Conservation (phyloP, 2,113 vertebrate genomes). For the Aegithalos caudatus region DNA sequence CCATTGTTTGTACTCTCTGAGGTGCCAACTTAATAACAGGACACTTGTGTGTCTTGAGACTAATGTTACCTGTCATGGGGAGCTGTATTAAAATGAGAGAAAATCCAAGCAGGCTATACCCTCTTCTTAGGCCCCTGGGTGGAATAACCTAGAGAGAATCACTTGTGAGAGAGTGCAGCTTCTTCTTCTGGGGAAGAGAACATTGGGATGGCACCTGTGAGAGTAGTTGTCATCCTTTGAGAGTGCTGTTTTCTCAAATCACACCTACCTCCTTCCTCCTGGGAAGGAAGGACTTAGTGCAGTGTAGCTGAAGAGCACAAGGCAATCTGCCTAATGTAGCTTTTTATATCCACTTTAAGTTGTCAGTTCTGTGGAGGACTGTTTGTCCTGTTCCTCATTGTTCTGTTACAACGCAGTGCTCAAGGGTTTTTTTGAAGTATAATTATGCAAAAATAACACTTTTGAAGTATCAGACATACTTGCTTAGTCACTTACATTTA, state of each 20-base stretch:
- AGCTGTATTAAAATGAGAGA: neutral
- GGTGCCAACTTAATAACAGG: neutral
- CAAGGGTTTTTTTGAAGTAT: neutral
- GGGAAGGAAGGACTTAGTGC: neutral
- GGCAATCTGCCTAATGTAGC: neutral
- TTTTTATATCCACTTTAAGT: neutral
- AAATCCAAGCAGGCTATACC: neutral
- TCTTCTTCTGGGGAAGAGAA: neutral
- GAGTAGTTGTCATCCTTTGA: neutral
- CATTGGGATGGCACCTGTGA: fast-evolving
- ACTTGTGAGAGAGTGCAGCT: neutral
- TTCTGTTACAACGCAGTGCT: neutral
- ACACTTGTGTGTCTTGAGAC: neutral
- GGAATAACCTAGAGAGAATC: neutral
- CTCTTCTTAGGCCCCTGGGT: neutral
- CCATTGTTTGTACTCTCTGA: neutral
- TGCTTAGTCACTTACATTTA: neutral
- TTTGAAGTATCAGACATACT: neutral
- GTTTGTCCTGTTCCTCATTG: neutral
- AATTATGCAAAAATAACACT: neutral
- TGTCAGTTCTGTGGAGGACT: neutral
- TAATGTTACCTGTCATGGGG: neutral
- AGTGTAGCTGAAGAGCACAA: neutral
- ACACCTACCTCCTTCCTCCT: neutral
- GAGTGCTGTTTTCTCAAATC: neutral